Evolutionary conservation across 2,888 invertebrate genomes (phyloP).

Genomic region (Sinelater perroti): DNA sequence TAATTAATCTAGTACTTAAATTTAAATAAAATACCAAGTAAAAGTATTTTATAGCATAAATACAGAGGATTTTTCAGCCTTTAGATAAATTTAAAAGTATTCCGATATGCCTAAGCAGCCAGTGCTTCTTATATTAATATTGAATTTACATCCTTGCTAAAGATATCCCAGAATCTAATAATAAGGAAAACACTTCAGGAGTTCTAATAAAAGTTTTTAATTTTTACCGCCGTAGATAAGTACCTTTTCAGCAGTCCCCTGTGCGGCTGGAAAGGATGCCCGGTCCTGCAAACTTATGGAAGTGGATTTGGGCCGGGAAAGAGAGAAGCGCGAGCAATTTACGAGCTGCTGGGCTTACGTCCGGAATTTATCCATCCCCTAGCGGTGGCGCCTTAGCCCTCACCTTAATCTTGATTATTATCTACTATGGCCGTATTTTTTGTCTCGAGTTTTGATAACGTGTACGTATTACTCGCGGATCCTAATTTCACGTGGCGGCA

Average conservation of each 20-base stretch:
- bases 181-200: too few species aligned
- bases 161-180: too few species aligned
- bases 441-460: constrained; percentile 12
- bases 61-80: too few species aligned
- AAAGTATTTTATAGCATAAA: too few species aligned
- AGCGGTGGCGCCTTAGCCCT: constrained; percentile 49
- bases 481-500: constrained; percentile 8
- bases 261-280: constrained; percentile 34
- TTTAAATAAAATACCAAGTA: too few species aligned
- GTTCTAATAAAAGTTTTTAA: too few species aligned
- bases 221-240: too few species aligned
- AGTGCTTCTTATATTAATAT: too few species aligned
- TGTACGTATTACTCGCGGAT: constrained; percentile 21
- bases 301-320: constrained; percentile 53
- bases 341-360: constrained; percentile 56
- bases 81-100: too few species aligned
- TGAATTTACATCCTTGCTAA: too few species aligned
- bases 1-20: too few species aligned
- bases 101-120: too few species aligned
- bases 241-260: constrained; percentile 33
- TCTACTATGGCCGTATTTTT: constrained; percentile 49
- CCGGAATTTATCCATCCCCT: constrained; percentile 55
- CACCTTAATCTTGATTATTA: constrained; percentile 59
- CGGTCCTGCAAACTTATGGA: constrained; percentile 52
- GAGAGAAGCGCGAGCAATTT: constrained; percentile 52